Conservation (phyloP, 2,888 invertebrate genomes). For the Tubulanus polymorphus region DNA sequence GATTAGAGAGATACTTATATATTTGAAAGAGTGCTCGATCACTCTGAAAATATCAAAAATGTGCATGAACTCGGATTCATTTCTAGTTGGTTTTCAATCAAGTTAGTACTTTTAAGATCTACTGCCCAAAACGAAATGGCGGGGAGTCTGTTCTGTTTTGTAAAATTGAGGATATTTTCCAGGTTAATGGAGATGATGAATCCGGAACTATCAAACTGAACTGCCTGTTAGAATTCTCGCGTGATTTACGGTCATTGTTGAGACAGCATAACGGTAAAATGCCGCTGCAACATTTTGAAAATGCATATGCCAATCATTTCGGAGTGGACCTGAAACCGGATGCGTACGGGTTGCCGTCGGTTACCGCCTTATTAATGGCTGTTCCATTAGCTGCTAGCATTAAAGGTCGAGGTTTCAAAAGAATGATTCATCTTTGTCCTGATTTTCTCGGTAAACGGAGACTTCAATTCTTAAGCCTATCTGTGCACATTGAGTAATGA, state of each 20-base stretch:
- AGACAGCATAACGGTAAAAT: slow-evolving; percentile 56
- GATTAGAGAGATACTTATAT: too few relatives aligned
- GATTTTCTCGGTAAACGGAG: slow-evolving; percentile 20
- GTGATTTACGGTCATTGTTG: slow-evolving; percentile 58
- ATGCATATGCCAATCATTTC: slow-evolving; percentile 34
- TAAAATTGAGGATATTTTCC: too few relatives aligned
- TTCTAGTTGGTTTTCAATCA: too few relatives aligned
- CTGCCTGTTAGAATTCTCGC: slow-evolving; percentile 57
- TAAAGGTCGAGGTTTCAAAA: slow-evolving; percentile 53
- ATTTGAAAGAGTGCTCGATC: too few relatives aligned
- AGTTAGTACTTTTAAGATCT: too few relatives aligned
- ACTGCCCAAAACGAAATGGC: too few relatives aligned
- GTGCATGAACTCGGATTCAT: too few relatives aligned
- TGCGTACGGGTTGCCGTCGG: slow-evolving; percentile 58
- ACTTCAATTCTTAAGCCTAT: too few relatives aligned
- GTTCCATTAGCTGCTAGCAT: slow-evolving; percentile 59
- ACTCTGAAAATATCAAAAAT: too few relatives aligned
- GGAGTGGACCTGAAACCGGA: slow-evolving; percentile 57
- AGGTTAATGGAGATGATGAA: slow-evolving; percentile 37
- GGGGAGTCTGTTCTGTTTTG: too few relatives aligned
- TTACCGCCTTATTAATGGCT: slow-evolving; percentile 58
- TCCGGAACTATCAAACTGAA: slow-evolving; percentile 42
- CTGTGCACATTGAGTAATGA: too few relatives aligned
- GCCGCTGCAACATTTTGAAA: slow-evolving; percentile 39
- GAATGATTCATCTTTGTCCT: slow-evolving; percentile 23